These are phyloP conservation scores for Ibidorhyncha struthersii DNA, from an alignment of 2,113 vertebrate species.

Conservation along the genomic window DNA sequence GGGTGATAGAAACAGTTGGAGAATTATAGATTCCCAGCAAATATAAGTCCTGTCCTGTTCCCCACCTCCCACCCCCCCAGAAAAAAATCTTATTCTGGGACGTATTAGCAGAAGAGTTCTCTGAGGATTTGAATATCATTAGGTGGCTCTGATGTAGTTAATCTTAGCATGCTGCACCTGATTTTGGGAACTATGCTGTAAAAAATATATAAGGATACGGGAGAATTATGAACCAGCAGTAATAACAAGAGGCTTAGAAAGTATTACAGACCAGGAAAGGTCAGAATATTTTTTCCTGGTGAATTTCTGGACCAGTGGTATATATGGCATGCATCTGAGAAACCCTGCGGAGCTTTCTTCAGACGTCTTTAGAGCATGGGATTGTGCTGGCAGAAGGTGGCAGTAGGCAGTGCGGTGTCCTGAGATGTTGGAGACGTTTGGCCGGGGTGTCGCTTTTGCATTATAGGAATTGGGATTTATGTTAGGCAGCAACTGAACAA, in stretches of 20 bases:
- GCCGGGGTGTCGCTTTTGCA: background rate
- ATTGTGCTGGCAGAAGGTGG: background rate
- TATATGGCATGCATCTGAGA: rapidly evolving
- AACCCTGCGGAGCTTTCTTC: background rate
- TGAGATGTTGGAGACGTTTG: background rate
- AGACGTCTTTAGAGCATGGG: rapidly evolving
- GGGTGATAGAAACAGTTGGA: background rate
- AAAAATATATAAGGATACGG: too few species aligned
- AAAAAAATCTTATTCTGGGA: background rate
- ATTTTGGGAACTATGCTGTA: background rate
- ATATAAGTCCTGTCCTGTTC: background rate
- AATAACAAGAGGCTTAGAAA: background rate
- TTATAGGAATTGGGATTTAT: background rate
- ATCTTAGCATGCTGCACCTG: background rate
- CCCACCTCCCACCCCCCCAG: background rate
- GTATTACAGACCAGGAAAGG: background rate
- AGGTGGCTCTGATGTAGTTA: background rate
- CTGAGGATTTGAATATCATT: background rate
- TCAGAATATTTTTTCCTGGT: background rate
- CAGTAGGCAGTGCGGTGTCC: rapidly evolving
- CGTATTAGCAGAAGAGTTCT: background rate
- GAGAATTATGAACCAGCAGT: background rate
- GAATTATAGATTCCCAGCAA: background rate
- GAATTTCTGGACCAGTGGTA: background rate
- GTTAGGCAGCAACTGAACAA: background rate